Percentiles rank a stretch among this genome's conserved stretches.
These are phyloP conservation scores for Caenorhabditis angaria DNA, from an alignment of 2,888 invertebrate species.

Conservation along the genomic window DNA sequence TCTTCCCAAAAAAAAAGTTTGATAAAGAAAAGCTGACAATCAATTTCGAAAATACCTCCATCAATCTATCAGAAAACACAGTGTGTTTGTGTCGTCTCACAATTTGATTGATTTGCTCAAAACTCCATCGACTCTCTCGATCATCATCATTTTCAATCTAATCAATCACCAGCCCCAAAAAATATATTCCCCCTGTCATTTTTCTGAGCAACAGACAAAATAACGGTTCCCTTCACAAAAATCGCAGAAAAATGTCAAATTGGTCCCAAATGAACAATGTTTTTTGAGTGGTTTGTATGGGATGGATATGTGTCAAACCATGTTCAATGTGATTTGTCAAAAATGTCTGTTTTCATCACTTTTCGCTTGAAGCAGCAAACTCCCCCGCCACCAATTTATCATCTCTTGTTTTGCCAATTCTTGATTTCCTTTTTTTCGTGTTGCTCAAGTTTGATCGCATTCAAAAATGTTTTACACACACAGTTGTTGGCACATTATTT, in stretches of 20 bases:
- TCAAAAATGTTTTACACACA: background rate
- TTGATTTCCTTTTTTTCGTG: background rate
- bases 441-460: no score
- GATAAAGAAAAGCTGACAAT: background rate
- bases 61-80: background rate
- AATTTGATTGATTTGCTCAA: conserved; percentile 1
- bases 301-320: background rate
- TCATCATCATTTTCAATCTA: background rate
- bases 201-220: background rate
- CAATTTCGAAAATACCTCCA: no score
- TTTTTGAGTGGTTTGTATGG: conserved; percentile 20
- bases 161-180: background rate
- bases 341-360: conserved; percentile 16
- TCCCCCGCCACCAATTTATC: background rate
- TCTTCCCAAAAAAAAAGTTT: no score
- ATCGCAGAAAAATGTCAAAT: conserved; percentile 21
- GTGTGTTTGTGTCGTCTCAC: background rate
- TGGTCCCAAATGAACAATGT: conserved; percentile 30
- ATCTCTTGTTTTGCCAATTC: background rate
- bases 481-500: conserved; percentile 4
- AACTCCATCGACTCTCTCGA: no score
- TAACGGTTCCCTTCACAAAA: no score
- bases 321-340: conserved; percentile 10
- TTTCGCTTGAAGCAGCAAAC: background rate
- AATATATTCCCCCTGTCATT: background rate